Conservation (phyloP, 1,140 invertebrate genomes). For the Idris sp. region DNA sequence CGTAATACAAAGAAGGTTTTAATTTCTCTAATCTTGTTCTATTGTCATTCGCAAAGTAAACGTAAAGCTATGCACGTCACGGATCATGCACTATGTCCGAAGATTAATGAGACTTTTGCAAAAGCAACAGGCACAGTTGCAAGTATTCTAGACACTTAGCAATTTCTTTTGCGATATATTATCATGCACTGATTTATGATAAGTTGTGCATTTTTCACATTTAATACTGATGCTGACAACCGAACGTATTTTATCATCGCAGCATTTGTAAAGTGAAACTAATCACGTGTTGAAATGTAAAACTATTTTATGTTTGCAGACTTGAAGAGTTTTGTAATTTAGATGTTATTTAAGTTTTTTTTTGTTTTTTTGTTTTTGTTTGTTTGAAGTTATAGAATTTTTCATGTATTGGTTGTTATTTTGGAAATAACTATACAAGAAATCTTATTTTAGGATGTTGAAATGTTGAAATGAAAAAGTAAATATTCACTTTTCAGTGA, state of each 20-base stretch:
- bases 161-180: constrained; percentile 37
- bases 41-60: constrained; percentile 33
- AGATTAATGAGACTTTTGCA: constrained; percentile 52
- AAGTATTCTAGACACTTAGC: constrained; percentile 17
- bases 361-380: no score
- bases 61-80: constrained; percentile 39
- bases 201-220: constrained; percentile 17
- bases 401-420: no score
- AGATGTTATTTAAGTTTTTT: no score
- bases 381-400: no score
- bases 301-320: no score
- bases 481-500: no score
- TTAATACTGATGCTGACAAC: constrained; percentile 8
- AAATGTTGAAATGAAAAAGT: no score
- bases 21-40: constrained; percentile 45
- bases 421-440: no score
- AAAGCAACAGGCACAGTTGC: constrained; percentile 45
- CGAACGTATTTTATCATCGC: neutral
- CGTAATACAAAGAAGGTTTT: constrained; percentile 49
- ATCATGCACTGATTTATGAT: constrained; percentile 34
- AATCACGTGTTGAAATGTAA: no score
- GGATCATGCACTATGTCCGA: constrained; percentile 47
- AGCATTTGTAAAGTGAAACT: neutral
- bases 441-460: no score
- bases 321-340: no score